These are phyloP conservation scores for Streptopelia turtur DNA, from an alignment of 2,797 vertebrate species.

Conservation along the genomic window DNA sequence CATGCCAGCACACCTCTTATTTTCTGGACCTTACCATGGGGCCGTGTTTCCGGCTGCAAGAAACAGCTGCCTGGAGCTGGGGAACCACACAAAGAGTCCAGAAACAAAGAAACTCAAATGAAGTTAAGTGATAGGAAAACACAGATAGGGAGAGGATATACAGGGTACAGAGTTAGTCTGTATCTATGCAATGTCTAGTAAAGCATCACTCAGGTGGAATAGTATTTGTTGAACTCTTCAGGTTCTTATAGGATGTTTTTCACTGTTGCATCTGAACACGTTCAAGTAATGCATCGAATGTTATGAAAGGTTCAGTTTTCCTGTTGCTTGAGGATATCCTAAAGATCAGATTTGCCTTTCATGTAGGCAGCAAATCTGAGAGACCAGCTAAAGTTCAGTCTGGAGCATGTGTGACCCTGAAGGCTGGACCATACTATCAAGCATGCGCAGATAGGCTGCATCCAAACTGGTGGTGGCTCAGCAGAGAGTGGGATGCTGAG, in stretches of 20 bases:
- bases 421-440: background rate
- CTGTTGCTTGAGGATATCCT: background rate
- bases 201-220: background rate
- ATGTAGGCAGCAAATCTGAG: background rate
- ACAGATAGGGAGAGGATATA: background rate
- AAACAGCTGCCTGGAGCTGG: background rate
- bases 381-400: background rate
- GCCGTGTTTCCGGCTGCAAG: background rate
- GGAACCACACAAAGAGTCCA: background rate
- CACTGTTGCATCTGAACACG: background rate
- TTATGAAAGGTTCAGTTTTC: background rate
- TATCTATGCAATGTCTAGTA: background rate
- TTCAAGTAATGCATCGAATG: background rate
- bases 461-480: background rate
- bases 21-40: background rate
- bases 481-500: background rate
- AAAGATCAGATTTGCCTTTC: background rate
- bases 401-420: background rate
- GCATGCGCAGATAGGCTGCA: background rate
- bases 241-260: background rate
- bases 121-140: background rate
- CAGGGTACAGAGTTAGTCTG: background rate
- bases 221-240: background rate
- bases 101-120: slow-evolving; percentile 13
- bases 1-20: background rate